Evolutionary conservation across 2,888 invertebrate genomes (phyloP), one percentile per base, ranked within the genome.

Genomic region (Drosophila aldrichi): DNA sequence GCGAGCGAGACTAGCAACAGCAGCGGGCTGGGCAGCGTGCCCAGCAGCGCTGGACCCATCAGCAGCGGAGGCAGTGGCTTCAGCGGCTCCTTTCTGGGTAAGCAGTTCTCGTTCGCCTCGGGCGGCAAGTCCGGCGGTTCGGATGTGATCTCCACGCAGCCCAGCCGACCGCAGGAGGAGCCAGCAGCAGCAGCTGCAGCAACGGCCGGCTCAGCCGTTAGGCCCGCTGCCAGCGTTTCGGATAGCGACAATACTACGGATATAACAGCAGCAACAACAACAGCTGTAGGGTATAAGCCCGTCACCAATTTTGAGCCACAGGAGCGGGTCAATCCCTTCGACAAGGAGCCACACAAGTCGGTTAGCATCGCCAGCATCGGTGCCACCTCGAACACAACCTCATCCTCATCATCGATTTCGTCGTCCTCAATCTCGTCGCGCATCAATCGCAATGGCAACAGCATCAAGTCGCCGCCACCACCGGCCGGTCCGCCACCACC

Each of bases 251-350:
- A 90, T 51, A 81, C 51, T 79, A 69, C 89, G 84, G 85, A 86
- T 88, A 74, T 38, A 65, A 48, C 43, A 48, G 34, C 70, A 36
- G 52, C 55, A n/a, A 18, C 40, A 64, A 46, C 25, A 43, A 52
- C 70, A 32, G 51, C 59, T n/a, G 73, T 64, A 29, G 68, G 57
- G 62, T 92, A 92, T 64, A 90, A 86, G 64, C 92, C 92, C 62
- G 92, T 92, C 10, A 92, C 92, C 70, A 93, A 92, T 67, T 93
- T 92, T 75, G 92, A 92, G 69, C 90, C 92, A 38, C 92, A 92
- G 71, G 93, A 93, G 67, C 89, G 93, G 22, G 90, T 92, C 4
- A 93, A 93, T 85, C 93, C 93, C 44, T 93, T 93, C 43, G 93
- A 93, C 71, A 93, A 93, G 83, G 92, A 91, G 43, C 78, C 88